Conservation (phyloP, 1,140 invertebrate genomes). For the Drosophila grimshawi region DNA sequence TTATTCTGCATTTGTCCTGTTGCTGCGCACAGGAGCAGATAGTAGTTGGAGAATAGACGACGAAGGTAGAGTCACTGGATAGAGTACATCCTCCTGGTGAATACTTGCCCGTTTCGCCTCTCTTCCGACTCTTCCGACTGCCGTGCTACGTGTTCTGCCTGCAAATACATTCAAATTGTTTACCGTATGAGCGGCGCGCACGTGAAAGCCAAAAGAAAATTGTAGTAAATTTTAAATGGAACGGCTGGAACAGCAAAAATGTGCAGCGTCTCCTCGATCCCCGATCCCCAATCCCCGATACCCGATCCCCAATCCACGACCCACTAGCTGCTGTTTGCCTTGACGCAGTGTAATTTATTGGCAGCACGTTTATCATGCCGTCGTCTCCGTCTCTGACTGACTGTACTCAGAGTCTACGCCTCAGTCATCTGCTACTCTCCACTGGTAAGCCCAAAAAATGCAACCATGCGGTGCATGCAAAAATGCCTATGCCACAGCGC, state of each 20-base stretch:
- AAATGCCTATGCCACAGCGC: constrained; percentile 68
- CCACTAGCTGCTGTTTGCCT: constrained; percentile 52
- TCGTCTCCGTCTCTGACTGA: constrained; percentile 54
- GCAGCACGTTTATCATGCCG: constrained; percentile 82
- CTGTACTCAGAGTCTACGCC: constrained; percentile 4
- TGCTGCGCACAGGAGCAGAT: constrained; percentile 49
- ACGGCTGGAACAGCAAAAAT: constrained; percentile 70
- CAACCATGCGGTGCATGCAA: constrained; percentile 80
- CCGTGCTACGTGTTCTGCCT: constrained; percentile 70
- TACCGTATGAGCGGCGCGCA: constrained; percentile 77
- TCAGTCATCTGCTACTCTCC: constrained; percentile 32
- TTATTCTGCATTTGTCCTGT: constrained; percentile 77
- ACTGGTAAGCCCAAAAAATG: constrained; percentile 77
- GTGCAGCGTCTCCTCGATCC: constrained; percentile 46
- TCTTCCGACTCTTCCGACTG: constrained; percentile 2
- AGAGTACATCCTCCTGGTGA: constrained; percentile 47
- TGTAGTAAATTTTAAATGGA: constrained; percentile 83
- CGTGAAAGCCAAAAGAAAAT: constrained; percentile 81
- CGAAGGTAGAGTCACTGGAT: constrained; percentile 9
- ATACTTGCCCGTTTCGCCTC: constrained; percentile 44
- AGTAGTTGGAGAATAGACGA: not conserved
- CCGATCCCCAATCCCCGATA: not conserved
- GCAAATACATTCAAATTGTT: constrained; percentile 81
- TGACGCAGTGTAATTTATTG: constrained; percentile 83
- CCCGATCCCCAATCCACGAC: constrained; percentile 6